Conservation (phyloP, 2,888 invertebrate genomes). For the Petrolisthes cinctipes region DNA sequence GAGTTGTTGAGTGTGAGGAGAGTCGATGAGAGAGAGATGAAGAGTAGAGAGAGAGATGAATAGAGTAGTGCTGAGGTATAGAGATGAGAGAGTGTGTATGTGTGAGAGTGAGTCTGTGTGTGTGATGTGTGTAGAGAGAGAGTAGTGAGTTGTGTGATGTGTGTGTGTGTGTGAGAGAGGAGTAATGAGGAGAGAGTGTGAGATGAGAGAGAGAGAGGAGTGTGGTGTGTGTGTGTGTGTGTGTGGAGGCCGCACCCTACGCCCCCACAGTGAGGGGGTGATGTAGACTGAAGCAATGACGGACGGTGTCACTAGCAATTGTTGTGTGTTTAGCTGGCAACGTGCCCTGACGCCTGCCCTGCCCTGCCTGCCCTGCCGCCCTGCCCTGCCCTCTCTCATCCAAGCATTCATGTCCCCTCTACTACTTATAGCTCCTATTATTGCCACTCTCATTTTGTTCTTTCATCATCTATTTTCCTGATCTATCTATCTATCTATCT, state of each 20-base stretch:
- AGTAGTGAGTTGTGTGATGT: too few species aligned
- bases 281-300: conserved; percentile 33
- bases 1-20: too few species aligned
- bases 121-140: too few species aligned
- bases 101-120: too few species aligned
- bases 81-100: too few species aligned
- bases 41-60: too few species aligned
- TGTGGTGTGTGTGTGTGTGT: neutral
- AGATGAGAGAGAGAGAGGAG: neutral
- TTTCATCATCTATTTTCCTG: neutral
- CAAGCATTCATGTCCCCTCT: conserved; percentile 21
- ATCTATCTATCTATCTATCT: neutral
- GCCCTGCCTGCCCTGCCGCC: neutral
- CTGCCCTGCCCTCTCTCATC: neutral
- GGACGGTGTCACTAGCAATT: conserved; percentile 49
- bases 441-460: neutral
- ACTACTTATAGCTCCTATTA: neutral
- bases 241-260: conserved; percentile 20
- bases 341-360: conserved; percentile 27
- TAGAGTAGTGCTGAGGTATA: too few species aligned
- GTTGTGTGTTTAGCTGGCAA: conserved; percentile 36
- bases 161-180: neutral
- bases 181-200: too few species aligned
- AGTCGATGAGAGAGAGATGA: too few species aligned
- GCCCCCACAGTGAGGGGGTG: conserved; percentile 18